Evolutionary conservation across 2,113 vertebrate species (phyloP).

Genomic region (Sander vitreus): DNA sequence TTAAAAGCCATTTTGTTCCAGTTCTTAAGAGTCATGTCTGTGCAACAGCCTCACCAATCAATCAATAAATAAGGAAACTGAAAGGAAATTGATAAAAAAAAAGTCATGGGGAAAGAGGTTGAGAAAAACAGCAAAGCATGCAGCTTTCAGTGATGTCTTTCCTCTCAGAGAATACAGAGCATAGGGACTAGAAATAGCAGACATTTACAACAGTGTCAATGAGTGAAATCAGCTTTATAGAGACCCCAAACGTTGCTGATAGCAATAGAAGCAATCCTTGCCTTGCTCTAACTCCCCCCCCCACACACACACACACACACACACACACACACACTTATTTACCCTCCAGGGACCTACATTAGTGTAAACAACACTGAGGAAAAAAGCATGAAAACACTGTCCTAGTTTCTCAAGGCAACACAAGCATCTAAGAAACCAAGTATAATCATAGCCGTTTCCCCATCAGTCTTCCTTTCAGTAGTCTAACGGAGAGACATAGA

Average conservation of each 20-base stretch:
- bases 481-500: conserved; percentile 48
- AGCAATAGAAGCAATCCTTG: conserved; percentile 91
- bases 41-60: conserved; percentile 64
- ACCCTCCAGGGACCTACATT: conserved; percentile 89
- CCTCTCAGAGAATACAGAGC: conserved; percentile 34
- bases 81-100: conserved; percentile 52
- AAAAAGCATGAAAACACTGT: conserved; percentile 85
- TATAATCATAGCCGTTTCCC: conserved; percentile 59
- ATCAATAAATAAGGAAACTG: conserved; percentile 64
- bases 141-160: conserved; percentile 17
- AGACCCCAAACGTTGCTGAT: conserved; percentile 86
- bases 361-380: conserved; percentile 88
- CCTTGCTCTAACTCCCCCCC: conserved; percentile 59
- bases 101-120: not conserved
- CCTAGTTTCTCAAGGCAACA: conserved; percentile 83
- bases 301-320: too few species aligned
- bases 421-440: conserved; percentile 72
- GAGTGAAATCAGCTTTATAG: conserved; percentile 88
- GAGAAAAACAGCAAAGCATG: conserved; percentile 17
- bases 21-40: conserved; percentile 49
- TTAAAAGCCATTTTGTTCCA: conserved; percentile 60
- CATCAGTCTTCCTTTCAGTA: conserved; percentile 54
- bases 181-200: conserved; percentile 40
- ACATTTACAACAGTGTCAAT: conserved; percentile 77
- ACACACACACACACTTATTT: conserved; percentile 57